Evolutionary conservation across 2,113 vertebrate species (phyloP).

Genomic region (Perccottus glenii): DNA sequence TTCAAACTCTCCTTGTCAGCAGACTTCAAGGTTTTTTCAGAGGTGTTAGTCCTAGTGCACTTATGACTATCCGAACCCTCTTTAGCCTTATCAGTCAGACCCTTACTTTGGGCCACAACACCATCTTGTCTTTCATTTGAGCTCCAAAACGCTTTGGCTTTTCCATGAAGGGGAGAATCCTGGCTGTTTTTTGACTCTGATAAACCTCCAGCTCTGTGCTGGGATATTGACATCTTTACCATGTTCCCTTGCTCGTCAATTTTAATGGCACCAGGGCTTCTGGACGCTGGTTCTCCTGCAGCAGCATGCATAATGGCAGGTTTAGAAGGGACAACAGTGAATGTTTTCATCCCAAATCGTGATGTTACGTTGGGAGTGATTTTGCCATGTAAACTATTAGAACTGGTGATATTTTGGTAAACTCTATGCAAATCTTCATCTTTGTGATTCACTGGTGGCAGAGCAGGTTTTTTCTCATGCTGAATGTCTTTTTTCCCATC

Average conservation of each 20-base stretch:
- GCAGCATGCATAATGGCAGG: slow-evolving; percentile 74
- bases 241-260: slow-evolving; percentile 95
- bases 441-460: slow-evolving; percentile 24
- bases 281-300: slow-evolving; percentile 66
- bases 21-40: slow-evolving; percentile 44
- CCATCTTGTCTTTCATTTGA: slow-evolving; percentile 75
- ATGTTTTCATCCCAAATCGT: slow-evolving; percentile 89
- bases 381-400: slow-evolving; percentile 63
- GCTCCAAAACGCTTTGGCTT: slow-evolving; percentile 88
- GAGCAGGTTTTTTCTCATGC: slow-evolving; percentile 34
- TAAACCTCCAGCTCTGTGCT: slow-evolving; percentile 45
- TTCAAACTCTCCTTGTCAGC: slow-evolving; percentile 37
- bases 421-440: slow-evolving; percentile 42
- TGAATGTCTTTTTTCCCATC: slow-evolving; percentile 22
- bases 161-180: slow-evolving; percentile 74
- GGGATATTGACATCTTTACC: slow-evolving; percentile 61
- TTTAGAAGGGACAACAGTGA: slow-evolving; percentile 91
- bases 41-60: slow-evolving; percentile 15
- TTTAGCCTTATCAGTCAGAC: slow-evolving; percentile 42
- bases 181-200: slow-evolving; percentile 41
- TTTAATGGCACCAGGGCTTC: slow-evolving; percentile 85
- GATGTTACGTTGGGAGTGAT: slow-evolving; percentile 75
- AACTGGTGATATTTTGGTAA: slow-evolving; percentile 33
- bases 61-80: slow-evolving; percentile 46
- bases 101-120: slow-evolving; percentile 26